Evolutionary conservation across 2,797 vertebrate species (phyloP).

Genomic region (Scomberomorus guttatus): DNA sequence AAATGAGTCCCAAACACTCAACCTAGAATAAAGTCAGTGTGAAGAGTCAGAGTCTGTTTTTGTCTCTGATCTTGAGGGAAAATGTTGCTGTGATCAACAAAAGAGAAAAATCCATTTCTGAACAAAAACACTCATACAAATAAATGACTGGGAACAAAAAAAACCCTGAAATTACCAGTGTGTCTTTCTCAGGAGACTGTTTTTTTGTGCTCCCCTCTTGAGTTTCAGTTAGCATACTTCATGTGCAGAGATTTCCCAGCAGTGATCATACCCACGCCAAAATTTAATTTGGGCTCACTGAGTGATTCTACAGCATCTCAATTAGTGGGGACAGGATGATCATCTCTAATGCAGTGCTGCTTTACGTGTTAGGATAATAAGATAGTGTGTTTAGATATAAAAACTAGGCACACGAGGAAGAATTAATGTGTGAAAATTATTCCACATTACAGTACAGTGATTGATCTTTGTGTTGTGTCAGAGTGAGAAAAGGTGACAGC

Average conservation of each 20-base stretch:
- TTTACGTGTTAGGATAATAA: background rate
- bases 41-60: conserved; percentile 8
- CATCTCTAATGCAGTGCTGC: too few relatives aligned
- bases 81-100: background rate
- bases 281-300: background rate
- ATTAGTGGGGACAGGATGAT: conserved; percentile 5
- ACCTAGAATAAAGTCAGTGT: background rate
- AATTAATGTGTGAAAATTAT: background rate
- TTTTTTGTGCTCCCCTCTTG: background rate
- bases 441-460: background rate
- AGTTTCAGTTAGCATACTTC: background rate
- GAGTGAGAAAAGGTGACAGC: background rate
- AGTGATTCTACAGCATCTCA: conserved; percentile 18
- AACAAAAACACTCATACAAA: background rate
- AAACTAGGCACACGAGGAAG: too few relatives aligned
- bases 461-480: background rate
- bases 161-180: background rate
- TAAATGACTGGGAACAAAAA: background rate
- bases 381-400: background rate
- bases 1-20: background rate
- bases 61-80: background rate
- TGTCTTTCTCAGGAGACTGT: background rate
- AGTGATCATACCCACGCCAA: background rate
- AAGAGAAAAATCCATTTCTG: background rate
- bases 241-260: conserved; percentile 5